Base-by-base conservation (phyloP, 2,888 invertebrate species). In the Orchesellides sinensis region DNA sequence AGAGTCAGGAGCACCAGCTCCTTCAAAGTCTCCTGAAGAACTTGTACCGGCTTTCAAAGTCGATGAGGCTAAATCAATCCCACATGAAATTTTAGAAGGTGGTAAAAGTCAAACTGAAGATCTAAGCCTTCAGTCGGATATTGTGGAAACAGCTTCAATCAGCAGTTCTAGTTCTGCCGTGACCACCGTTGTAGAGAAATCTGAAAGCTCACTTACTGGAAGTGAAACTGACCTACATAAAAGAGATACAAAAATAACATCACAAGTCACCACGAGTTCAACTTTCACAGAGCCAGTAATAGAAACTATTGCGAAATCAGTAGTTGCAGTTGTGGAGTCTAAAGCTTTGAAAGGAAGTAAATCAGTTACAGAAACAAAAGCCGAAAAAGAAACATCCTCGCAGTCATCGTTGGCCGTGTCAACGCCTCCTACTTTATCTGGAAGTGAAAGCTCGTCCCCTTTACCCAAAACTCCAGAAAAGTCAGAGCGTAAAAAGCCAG, bases 401-500 rank as follows among this genome's bases (percentile, higher is more conserved):
- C n/a, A n/a, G n/a, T n/a, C n/a, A n/a, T n/a, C n/a, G 25, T 23
- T 19, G 10, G 17, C 32, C 45, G 45, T 35, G n/a, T 3, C 54
- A 47, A 66, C 21, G 32, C 6, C 19, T n/a, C 23, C 12, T n/a
- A 32, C 40, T 40, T 2, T 40, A 8, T 40, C 40, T 40, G 40
- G n/a, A 40, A 40, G 14, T 14, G 35, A n/a, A n/a, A n/a, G n/a
- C n/a, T n/a, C n/a, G n/a, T 8, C 54, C 8, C 17, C 68, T 25
- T 14, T 40, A 8, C 10, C 73, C 29, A 80, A 74, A 59, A 73
- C 81, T 10, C 73, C 78, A n/a, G 84, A 82, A 27, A 82, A 78
- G 63, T 23, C 75, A 4, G 87, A 87, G 45, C 23, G 85, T 90
- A 92, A 91, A 21, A 91, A 92, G 88, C 91, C 92, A 8, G 87